Evolutionary conservation across 2,888 invertebrate genomes (phyloP), one percentile per base, ranked within the genome.

Genomic region (Meiosimyza decipiens): DNA sequence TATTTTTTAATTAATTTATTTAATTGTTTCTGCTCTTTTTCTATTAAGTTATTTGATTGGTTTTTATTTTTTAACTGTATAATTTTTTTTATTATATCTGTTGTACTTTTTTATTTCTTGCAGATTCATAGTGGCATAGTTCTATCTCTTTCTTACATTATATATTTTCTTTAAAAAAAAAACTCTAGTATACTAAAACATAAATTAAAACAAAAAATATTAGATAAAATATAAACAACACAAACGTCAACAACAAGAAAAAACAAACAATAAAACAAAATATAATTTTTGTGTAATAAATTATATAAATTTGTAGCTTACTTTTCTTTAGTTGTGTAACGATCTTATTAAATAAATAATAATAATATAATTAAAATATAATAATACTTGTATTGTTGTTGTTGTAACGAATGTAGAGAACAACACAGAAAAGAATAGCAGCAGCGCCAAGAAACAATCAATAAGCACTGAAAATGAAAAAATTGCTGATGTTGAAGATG

Each of bases 71-170:
- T 59, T 69, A 62, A 49, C 57, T 64, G 62, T 74, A 74, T 74
- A 71, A 64, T 64, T 54, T 66, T 57, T 54, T 55, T 71, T 73
- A 59, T 57, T 73, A 71, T 74, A 72, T 77, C 74, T 78, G 70
- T 79, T 78, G 77, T 79, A 78, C 76, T 75, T 78, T 79, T 78
- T 79, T 78, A 77, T 77, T 78, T 79, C 75, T 79, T 79, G 75
- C 79, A 79, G 79, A 78, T 78, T 78, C 79, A 78, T 79, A 79
- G 79, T 79, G 79, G 78, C 79, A 78, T 78, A 79, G 77, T 79
- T 78, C 74, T 75, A 76, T 77, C 72, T 75, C 77, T 79, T 77
- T 76, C 77, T 76, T 79, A 77, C 74, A 74, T 77, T 76, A 78
- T 77, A 71, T 64, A 57, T 57, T 71, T 71, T 54, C 55, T 64